Conservation (phyloP, 2,113 vertebrate species). For the Egretta garzetta region DNA sequence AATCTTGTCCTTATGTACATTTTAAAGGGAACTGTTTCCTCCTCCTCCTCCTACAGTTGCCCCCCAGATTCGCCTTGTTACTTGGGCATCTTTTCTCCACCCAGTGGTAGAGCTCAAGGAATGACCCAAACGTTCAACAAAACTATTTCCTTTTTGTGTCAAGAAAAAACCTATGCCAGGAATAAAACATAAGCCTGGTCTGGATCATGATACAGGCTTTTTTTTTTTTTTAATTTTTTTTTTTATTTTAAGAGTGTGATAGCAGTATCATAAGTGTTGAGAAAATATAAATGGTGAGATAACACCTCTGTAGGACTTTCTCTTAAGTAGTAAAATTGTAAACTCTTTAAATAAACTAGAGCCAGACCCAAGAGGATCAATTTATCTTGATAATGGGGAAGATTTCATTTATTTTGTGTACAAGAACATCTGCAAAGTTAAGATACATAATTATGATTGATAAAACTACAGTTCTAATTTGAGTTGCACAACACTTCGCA, state of each 20-base stretch:
- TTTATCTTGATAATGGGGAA: constrained; percentile 71
- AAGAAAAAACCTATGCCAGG: background rate
- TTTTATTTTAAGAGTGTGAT: constrained; percentile 85
- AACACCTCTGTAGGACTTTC: constrained; percentile 83
- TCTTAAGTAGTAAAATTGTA: constrained; percentile 84
- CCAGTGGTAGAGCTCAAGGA: background rate
- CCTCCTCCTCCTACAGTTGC: background rate
- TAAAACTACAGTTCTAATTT: background rate
- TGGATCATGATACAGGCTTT: constrained; percentile 67
- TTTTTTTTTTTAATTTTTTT: background rate
- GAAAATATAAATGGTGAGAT: constrained; percentile 88
- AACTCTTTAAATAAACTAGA: constrained; percentile 79
- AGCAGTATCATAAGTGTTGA: constrained; percentile 85
- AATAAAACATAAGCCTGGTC: constrained; percentile 48
- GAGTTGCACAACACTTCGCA: background rate
- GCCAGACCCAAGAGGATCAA: constrained; percentile 63
- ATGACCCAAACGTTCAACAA: background rate
- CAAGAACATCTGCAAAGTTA: constrained; percentile 52
- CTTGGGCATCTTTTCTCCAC: background rate
- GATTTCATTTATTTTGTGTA: constrained; percentile 62
- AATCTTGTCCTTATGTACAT: background rate
- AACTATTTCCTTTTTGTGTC: background rate
- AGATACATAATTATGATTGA: background rate
- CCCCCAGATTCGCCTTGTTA: background rate
- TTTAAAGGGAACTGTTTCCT: background rate